Conservation (phyloP, 1,140 invertebrate genomes). For the Drosophila kohkoa region DNA sequence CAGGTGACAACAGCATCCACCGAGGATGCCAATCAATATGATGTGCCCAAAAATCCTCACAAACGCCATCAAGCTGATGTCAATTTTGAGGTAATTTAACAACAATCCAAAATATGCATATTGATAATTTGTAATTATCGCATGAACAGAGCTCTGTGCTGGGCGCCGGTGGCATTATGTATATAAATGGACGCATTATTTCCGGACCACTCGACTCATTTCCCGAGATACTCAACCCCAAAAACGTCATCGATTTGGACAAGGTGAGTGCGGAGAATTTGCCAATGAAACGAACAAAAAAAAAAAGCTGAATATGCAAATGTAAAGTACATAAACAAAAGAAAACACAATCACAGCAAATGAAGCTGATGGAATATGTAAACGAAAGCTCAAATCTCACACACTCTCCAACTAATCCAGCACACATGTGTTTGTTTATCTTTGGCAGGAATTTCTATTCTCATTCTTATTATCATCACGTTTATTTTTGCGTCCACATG, state of each 20-base stretch:
- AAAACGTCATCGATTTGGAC: constrained; percentile 78
- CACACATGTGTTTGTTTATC: constrained; percentile 25
- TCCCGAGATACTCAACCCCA: constrained; percentile 75
- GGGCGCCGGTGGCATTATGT: constrained; percentile 80
- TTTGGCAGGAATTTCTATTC: constrained; percentile 82
- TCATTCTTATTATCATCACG: constrained; percentile 84
- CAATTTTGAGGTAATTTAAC: constrained; percentile 73
- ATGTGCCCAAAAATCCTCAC: constrained; percentile 75
- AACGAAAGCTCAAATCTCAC: background rate
- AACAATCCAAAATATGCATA: constrained; percentile 12
- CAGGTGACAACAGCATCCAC: constrained; percentile 25
- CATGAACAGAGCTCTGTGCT: constrained; percentile 75
- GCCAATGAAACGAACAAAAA: background rate
- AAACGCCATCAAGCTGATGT: constrained; percentile 76
- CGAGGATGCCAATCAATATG: constrained; percentile 67
- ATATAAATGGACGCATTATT: constrained; percentile 82
- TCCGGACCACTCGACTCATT: constrained; percentile 81
- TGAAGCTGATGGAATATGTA: constrained; percentile 28
- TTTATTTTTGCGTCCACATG: constrained; percentile 83
- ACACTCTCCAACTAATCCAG: constrained; percentile 1
- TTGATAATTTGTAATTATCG: constrained; percentile 8
- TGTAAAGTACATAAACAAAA: constrained; percentile 10
- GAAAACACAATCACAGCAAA: constrained; percentile 10
- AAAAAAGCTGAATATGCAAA: background rate
- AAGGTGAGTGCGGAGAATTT: constrained; percentile 61